Conservation (phyloP, 2,797 vertebrate species). For the Megaceryle alcyon region DNA sequence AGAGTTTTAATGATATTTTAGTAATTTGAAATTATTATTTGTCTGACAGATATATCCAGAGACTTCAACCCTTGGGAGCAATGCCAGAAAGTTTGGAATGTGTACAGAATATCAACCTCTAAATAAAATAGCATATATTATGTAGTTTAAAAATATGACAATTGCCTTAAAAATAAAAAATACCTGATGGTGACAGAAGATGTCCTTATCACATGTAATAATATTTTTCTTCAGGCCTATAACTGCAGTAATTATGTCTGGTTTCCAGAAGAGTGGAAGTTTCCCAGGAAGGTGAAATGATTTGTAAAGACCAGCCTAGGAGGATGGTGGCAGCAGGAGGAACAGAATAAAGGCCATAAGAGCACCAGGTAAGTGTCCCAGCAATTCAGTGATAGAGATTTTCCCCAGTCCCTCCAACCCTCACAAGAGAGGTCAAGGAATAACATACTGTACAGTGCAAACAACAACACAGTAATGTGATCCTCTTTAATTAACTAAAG, state of each 20-base stretch:
- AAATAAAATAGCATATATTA: neutral
- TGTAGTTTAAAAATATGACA: neutral
- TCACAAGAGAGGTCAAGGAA: neutral
- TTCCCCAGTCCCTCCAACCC: neutral
- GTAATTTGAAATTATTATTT: neutral
- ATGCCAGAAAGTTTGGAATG: neutral
- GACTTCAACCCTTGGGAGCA: neutral
- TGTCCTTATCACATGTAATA: neutral
- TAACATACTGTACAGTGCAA: neutral
- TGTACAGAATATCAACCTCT: neutral
- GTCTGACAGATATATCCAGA: neutral
- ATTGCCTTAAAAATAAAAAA: neutral
- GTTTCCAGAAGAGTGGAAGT: neutral
- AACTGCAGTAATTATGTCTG: neutral
- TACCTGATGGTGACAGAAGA: neutral
- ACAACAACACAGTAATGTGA: neutral
- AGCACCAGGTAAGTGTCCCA: neutral
- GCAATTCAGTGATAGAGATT: neutral
- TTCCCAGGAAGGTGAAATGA: neutral
- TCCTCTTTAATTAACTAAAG: neutral
- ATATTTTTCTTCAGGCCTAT: neutral
- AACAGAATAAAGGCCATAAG: neutral
- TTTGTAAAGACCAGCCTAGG: neutral
- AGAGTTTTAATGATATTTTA: neutral
- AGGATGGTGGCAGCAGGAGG: neutral